A percentile compares a stretch with the other conserved stretches of the same genome.
Conservation (phyloP, 2,888 invertebrate genomes). For the Phengaris alcon region DNA sequence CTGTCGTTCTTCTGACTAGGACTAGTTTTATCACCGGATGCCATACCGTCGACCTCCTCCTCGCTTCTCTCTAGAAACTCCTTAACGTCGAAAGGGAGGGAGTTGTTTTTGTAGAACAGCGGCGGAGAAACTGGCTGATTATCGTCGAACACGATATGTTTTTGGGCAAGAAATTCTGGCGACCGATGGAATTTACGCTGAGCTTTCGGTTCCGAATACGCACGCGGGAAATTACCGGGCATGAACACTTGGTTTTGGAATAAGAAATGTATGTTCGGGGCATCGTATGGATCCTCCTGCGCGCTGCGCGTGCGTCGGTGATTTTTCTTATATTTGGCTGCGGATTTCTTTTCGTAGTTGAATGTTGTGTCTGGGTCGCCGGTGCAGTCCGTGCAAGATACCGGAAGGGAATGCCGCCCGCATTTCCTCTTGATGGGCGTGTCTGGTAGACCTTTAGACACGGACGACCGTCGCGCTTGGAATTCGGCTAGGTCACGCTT, state of each 20-base stretch:
- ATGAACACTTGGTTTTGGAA: slow-evolving; percentile 76
- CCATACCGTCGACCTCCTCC: slow-evolving; percentile 54
- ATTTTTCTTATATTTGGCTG: slow-evolving; percentile 64
- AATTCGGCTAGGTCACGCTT: slow-evolving; percentile 72
- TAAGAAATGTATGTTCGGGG: slow-evolving; percentile 71
- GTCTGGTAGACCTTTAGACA: slow-evolving; percentile 51
- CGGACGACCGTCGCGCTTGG: slow-evolving; percentile 65
- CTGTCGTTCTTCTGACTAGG: slow-evolving; percentile 49
- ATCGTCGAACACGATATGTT: slow-evolving; percentile 55
- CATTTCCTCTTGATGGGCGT: slow-evolving; percentile 66
- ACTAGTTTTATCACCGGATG: slow-evolving; percentile 52
- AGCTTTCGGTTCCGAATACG: slow-evolving; percentile 57
- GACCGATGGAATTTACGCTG: slow-evolving; percentile 48
- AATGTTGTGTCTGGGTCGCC: slow-evolving; percentile 63
- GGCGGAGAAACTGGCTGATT: slow-evolving; percentile 54
- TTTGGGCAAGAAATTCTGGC: slow-evolving; percentile 55
- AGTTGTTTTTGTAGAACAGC: slow-evolving; percentile 62
- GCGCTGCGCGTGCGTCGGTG: slow-evolving; percentile 54
- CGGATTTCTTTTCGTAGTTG: slow-evolving; percentile 71
- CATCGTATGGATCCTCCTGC: slow-evolving; percentile 51
- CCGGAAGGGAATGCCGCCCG: slow-evolving; percentile 64
- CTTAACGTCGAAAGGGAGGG: slow-evolving; percentile 57
- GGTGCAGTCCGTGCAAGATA: slow-evolving; percentile 66
- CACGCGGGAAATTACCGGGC: slow-evolving; percentile 61
- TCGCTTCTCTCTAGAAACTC: slow-evolving; percentile 51